Evolutionary conservation across 2,888 invertebrate genomes (phyloP), one percentile per base, ranked within the genome.

Genomic region (Heliconius erato): DNA sequence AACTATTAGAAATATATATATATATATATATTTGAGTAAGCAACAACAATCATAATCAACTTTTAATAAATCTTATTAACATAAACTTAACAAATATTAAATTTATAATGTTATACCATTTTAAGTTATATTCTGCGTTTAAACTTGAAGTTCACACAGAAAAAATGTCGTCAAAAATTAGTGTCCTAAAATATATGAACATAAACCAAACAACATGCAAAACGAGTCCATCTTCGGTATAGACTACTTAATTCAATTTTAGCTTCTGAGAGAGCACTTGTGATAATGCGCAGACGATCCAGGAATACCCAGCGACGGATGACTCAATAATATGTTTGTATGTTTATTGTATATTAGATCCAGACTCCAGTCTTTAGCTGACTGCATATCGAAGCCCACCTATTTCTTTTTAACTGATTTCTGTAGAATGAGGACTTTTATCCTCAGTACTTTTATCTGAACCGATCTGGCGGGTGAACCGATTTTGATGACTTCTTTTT

Each of bases 251-350:
- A 78, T 67, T 49, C 49, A 68, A 78, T 49, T 78, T 68, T 78
- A 78, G 67, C 68, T 67, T 32, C 67, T 68, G 67, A 78, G 74
- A 71, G 63, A 79, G 90, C 91, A 90, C 89, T 91, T 91, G 88
- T 89, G 90, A 90, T 92, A 91, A 93, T 93, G 91, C 91, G 90
- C 93, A 94, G 94, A 94, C 94, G 91, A 87, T 92, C 92, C 91
- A 88, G 88, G 94, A 95, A 95, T 94, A 94, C 89, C 88, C 88
- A 87, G 88, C 87, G 88, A 84, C 85, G 87, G 89, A 90, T 93
- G 94, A 92, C 86, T 94, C 93, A 94, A 79, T 54, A 54, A 54
- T 87, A 86, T 85, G 87, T 86, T 86, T 85, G 83, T 86, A 88
- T 28, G 74, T 82, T 79, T 44, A 78, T 80, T 81, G 74, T 76